phyloP scores from a whole-genome alignment of 2,113 vertebrate species.

The Uria lomvia region DNA sequence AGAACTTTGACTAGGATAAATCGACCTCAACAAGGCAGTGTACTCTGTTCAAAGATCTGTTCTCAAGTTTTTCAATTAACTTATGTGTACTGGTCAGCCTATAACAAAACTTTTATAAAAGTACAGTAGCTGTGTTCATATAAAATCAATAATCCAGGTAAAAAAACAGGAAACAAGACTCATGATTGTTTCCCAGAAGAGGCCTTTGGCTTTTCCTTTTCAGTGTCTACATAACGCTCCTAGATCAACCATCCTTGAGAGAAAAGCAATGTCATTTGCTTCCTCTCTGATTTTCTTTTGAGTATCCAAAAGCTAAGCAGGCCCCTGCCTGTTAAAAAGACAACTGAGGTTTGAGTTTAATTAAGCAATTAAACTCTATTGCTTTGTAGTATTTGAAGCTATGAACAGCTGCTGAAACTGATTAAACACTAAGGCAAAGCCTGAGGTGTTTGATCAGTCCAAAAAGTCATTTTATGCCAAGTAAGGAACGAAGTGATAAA shows the following conservation, averaged over 20 bases:
- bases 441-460: slow-evolving; percentile 30
- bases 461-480: slow-evolving; percentile 29
- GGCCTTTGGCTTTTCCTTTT: neutral
- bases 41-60: neutral
- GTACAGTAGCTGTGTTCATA: neutral
- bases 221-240: neutral
- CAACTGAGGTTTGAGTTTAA: slow-evolving; percentile 44
- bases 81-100: neutral
- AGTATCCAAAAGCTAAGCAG: neutral
- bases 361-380: slow-evolving; percentile 46
- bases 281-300: neutral
- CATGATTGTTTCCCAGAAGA: neutral
- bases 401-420: slow-evolving; percentile 43
- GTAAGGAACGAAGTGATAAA: neutral
- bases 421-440: neutral
- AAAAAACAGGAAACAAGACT: neutral
- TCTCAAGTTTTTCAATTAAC: neutral
- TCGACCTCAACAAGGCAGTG: neutral
- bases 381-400: slow-evolving; percentile 43
- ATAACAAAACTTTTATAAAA: neutral
- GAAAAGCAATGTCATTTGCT: neutral
- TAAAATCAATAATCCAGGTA: neutral
- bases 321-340: neutral
- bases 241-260: neutral
- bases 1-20: neutral